These are phyloP conservation scores for Pterophyllum scalare DNA, from an alignment of 2,113 vertebrate genomes.

Conservation along the genomic window DNA sequence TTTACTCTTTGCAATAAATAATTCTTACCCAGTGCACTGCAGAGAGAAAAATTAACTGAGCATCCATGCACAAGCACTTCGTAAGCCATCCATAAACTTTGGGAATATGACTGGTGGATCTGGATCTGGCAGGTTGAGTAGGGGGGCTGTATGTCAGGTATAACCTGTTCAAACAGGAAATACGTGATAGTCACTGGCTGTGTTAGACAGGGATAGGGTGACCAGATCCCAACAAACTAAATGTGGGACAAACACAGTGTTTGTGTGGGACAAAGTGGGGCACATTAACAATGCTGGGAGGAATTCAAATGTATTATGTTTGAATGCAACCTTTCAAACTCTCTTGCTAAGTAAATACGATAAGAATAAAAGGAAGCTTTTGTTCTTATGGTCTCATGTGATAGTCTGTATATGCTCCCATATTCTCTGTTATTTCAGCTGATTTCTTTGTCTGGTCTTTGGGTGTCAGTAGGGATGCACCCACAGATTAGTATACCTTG, in stretches of 20 bases:
- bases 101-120: neutral
- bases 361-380: conserved; percentile 4
- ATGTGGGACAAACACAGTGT: neutral
- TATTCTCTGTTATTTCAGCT: too few species aligned
- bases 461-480: too few species aligned
- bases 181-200: conserved; percentile 13
- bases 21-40: conserved; percentile 21
- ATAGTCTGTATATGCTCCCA: too few species aligned
- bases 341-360: neutral
- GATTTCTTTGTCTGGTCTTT: too few species aligned
- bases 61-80: conserved; percentile 19
- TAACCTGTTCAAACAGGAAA: conserved; percentile 5
- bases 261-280: neutral
- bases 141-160: conserved; percentile 24
- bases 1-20: conserved; percentile 47
- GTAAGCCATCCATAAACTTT: conserved; percentile 9
- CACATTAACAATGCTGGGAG: neutral
- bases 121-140: conserved; percentile 5
- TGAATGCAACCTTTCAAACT: neutral
- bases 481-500: too few species aligned
- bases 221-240: neutral
- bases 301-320: neutral
- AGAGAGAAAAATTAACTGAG: conserved; percentile 20
- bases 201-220: conserved; percentile 35
- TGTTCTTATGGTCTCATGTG: neutral